phyloP scores from a whole-genome alignment of 2,797 vertebrate genomes.

The Acipenser transmontanus region DNA sequence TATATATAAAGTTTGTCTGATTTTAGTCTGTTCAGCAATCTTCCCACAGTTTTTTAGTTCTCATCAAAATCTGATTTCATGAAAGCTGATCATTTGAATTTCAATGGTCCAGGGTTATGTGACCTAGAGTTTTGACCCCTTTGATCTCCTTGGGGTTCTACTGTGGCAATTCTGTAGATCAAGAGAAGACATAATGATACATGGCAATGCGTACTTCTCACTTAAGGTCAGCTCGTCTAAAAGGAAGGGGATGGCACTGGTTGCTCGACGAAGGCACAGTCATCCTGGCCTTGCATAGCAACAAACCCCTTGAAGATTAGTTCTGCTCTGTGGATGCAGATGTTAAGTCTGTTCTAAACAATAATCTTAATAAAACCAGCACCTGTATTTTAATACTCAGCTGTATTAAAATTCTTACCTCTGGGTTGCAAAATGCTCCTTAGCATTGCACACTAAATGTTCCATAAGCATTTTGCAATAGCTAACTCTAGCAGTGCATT shows the following conservation, averaged over 20 bases:
- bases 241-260: conserved; percentile 32
- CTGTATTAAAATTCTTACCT: conserved; percentile 53
- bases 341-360: conserved; percentile 10
- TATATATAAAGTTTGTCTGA: too few relatives aligned
- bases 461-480: too few relatives aligned
- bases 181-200: conserved; percentile 64
- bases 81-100: not conserved
- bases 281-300: conserved; percentile 41
- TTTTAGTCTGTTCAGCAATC: too few relatives aligned
- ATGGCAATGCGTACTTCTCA: conserved; percentile 46
- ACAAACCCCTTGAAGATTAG: conserved; percentile 48
- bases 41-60: not conserved
- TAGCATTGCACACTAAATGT: too few relatives aligned
- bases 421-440: too few relatives aligned
- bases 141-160: conserved; percentile 52
- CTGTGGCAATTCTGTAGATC: conserved; percentile 48
- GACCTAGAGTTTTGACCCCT: conserved; percentile 26
- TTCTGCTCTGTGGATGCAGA: conserved; percentile 39
- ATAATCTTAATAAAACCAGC: conserved; percentile 36
- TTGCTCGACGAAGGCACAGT: conserved; percentile 58
- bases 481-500: too few relatives aligned
- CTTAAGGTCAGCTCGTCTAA: conserved; percentile 32
- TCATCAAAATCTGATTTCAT: not conserved
- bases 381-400: conserved; percentile 64
- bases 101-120: not conserved